phyloP scores from a whole-genome alignment of 2,797 vertebrate genomes.

The Strix occidentalis region DNA sequence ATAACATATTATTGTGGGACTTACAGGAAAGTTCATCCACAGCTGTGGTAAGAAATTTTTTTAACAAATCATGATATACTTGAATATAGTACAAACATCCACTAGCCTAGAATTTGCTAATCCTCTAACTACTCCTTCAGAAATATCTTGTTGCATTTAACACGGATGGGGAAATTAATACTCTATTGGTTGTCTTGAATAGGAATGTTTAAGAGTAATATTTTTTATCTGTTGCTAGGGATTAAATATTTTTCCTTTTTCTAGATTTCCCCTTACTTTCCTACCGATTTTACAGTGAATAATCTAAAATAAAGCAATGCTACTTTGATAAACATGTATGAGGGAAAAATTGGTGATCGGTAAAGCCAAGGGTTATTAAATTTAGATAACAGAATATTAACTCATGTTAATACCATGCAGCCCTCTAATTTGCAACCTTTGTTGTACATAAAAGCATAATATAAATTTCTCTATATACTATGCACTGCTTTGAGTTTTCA shows the following conservation, averaged over 20 bases:
- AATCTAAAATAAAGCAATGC: background rate
- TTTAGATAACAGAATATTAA: background rate
- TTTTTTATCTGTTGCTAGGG: background rate
- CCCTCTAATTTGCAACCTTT: background rate
- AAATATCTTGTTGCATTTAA: background rate
- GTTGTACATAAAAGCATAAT: background rate
- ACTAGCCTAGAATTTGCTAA: background rate
- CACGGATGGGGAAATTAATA: background rate
- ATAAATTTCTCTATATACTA: background rate
- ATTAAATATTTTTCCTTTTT: background rate
- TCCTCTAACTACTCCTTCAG: background rate
- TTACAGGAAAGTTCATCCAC: constrained; percentile 89
- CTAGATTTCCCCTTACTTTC: background rate
- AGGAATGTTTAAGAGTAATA: background rate
- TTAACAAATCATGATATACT: background rate
- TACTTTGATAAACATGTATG: background rate
- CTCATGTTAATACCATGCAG: background rate
- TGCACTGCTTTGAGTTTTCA: background rate
- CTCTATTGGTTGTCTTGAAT: background rate
- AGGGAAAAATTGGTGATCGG: background rate
- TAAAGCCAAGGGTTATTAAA: background rate
- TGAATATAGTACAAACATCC: background rate
- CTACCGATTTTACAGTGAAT: background rate
- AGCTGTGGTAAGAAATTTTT: constrained; percentile 82
- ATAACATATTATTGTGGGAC: constrained; percentile 92